These are phyloP conservation scores for Actinernus sp. DNA, from an alignment of 92 coral and sea anemone species.

Conservation along the genomic window DNA sequence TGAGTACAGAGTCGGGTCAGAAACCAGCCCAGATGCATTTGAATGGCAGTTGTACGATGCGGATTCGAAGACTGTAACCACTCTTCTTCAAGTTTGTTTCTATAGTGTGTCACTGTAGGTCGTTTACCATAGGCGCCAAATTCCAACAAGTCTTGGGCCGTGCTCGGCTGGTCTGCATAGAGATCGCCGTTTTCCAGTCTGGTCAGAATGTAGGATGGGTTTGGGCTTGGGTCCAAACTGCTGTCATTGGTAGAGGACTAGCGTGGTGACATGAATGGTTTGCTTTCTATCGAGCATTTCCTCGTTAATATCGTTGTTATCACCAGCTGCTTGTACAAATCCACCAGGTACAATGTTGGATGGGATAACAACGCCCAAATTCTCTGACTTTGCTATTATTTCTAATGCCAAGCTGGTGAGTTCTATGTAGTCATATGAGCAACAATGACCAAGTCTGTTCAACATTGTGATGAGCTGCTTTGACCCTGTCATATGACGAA, in stretches of 20 bases:
- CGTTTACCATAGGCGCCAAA: slow-evolving; percentile 50
- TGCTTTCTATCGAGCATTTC: slow-evolving; percentile 72
- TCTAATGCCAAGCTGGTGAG: slow-evolving; percentile 59
- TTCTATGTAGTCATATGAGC: slow-evolving; percentile 48
- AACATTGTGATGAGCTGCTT: slow-evolving; percentile 55
- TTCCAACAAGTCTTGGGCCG: slow-evolving; percentile 7
- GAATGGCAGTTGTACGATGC: slow-evolving; percentile 34
- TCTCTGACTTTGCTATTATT: slow-evolving; percentile 31
- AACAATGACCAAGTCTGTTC: slow-evolving; percentile 58
- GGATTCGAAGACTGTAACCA: slow-evolving; percentile 25
- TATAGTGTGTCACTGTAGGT: slow-evolving; percentile 30
- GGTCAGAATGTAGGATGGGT: slow-evolving; percentile 31
- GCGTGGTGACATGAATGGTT: slow-evolving; percentile 65
- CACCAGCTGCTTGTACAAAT: slow-evolving; percentile 60
- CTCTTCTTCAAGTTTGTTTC: slow-evolving; percentile 26
- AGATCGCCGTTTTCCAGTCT: slow-evolving; percentile 31
- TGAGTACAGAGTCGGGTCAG: slow-evolving; percentile 28
- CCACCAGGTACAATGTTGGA: slow-evolving; percentile 60
- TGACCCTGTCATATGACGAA: slow-evolving; percentile 53
- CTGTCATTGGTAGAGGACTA: slow-evolving; percentile 60
- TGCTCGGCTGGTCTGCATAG: slow-evolving; percentile 4
- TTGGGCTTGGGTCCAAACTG: slow-evolving; percentile 51
- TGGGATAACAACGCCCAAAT: slow-evolving; percentile 39
- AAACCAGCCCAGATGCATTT: slow-evolving; percentile 42
- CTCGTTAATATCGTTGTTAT: slow-evolving; percentile 67